phyloP scores from a whole-genome alignment of 2,888 invertebrate genomes.

The Lagria hirta region DNA sequence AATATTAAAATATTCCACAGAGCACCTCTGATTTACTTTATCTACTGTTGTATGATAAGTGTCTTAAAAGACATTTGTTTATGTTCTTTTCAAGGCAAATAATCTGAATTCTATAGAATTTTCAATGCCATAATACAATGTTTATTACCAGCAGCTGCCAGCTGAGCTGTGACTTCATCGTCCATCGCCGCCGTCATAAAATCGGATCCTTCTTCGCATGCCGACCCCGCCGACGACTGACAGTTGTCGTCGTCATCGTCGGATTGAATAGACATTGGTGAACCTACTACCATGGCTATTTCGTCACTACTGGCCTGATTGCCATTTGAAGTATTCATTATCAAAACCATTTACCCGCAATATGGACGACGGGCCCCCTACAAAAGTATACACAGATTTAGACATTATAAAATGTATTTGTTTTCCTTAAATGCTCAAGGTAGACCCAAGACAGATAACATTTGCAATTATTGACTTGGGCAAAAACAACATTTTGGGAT shows the following conservation, averaged over 20 bases:
- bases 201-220: constrained; percentile 79
- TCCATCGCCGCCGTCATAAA: constrained; percentile 82
- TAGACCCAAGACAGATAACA: too few relatives aligned
- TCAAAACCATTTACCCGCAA: constrained; percentile 49
- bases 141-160: constrained; percentile 86
- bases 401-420: background rate
- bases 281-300: constrained; percentile 67
- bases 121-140: too few relatives aligned
- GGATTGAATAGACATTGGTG: constrained; percentile 57
- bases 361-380: constrained; percentile 46
- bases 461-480: too few relatives aligned
- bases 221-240: constrained; percentile 76
- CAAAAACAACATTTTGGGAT: too few relatives aligned
- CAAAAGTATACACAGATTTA: background rate
- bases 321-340: constrained; percentile 54
- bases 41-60: too few relatives aligned
- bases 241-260: constrained; percentile 83
- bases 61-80: too few relatives aligned
- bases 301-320: constrained; percentile 59
- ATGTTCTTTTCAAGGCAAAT: too few relatives aligned
- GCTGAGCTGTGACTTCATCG: constrained; percentile 93
- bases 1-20: too few relatives aligned
- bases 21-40: too few relatives aligned
- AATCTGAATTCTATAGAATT: too few relatives aligned
- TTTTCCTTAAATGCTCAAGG: too few relatives aligned